Conservation (phyloP, 2,888 invertebrate genomes). For the Linnaemya tessellans region DNA sequence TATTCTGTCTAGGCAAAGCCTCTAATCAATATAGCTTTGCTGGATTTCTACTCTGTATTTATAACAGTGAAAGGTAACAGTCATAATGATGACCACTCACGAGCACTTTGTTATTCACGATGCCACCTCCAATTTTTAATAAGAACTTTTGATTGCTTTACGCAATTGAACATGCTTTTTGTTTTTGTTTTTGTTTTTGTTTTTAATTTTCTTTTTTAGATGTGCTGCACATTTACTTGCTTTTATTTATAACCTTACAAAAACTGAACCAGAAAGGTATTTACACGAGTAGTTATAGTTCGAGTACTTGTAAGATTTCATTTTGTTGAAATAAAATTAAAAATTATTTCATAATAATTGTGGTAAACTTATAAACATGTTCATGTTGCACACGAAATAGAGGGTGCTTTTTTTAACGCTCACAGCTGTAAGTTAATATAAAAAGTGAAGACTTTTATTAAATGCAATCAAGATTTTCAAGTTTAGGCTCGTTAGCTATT, state of each 20-base stretch:
- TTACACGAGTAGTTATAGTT: constrained; percentile 18
- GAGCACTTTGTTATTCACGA: background rate
- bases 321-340: constrained; percentile 36
- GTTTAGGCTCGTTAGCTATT: no score
- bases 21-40: no score
- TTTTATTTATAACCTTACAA: constrained; percentile 17
- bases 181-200: background rate
- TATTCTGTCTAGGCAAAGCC: no score
- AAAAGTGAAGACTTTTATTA: no score
- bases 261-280: constrained; percentile 19
- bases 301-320: constrained; percentile 66
- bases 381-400: background rate
- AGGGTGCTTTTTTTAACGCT: no score
- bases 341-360: constrained; percentile 63
- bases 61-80: background rate
- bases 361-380: constrained; percentile 53
- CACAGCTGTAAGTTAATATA: no score
- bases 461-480: no score
- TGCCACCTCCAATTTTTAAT: background rate
- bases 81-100: background rate
- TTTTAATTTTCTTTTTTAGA: no score
- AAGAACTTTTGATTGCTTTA: constrained; percentile 18
- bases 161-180: background rate
- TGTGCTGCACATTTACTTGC: background rate
- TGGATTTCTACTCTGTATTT: background rate